phyloP scores from a whole-genome alignment of 2,888 invertebrate species.

The Euzophera pinguis region DNA sequence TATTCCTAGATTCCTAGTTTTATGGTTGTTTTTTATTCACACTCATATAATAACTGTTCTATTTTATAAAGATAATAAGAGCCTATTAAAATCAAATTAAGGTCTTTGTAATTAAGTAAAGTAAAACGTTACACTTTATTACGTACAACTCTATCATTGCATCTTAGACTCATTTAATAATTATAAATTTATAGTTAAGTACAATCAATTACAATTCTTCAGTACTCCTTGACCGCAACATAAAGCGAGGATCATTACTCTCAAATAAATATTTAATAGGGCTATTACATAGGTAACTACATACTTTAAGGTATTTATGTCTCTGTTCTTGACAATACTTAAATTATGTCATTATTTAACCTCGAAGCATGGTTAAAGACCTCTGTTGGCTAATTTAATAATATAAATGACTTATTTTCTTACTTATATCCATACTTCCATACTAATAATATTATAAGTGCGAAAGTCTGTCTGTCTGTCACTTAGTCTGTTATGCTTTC shows the following conservation, averaged over 20 bases:
- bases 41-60: too few relatives aligned
- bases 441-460: too few relatives aligned
- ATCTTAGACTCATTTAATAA: neutral
- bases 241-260: neutral
- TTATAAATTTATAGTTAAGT: neutral
- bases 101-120: neutral
- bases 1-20: too few relatives aligned
- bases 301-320: constrained; percentile 15
- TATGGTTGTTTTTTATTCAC: too few relatives aligned
- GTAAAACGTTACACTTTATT: neutral
- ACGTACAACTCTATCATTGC: neutral
- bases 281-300: neutral
- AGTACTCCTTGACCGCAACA: constrained; percentile 15
- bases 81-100: too few relatives aligned
- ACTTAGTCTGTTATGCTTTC: too few relatives aligned
- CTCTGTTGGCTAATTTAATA: neutral
- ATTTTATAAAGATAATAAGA: too few relatives aligned
- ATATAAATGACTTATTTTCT: too few relatives aligned
- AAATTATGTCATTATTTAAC: neutral
- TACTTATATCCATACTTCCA: too few relatives aligned
- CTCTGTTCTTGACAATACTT: neutral
- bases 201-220: neutral
- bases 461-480: too few relatives aligned
- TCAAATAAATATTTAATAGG: neutral
- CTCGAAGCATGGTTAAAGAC: neutral